A percentile compares a stretch with the other conserved stretches of the same genome.
phyloP scores from a whole-genome alignment of 2,113 vertebrate species.

The Okapia johnstoni region DNA sequence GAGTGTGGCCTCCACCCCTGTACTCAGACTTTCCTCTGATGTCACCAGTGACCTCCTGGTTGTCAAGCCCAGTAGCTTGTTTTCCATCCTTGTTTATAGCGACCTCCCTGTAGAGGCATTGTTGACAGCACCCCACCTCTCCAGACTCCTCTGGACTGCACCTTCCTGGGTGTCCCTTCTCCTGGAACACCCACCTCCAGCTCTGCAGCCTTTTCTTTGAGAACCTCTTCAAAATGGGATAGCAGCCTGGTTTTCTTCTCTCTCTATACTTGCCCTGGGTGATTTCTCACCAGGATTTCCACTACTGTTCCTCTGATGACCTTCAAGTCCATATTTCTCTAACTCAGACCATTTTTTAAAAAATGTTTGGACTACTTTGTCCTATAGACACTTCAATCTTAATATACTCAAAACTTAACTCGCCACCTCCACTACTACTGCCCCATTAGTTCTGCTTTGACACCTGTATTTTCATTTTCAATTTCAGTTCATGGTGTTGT shows the following conservation, averaged over 20 bases:
- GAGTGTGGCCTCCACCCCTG: not conserved
- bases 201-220: not conserved
- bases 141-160: not conserved
- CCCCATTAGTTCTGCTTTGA: not conserved
- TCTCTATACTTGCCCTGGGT: not conserved
- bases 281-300: not conserved
- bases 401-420: not conserved
- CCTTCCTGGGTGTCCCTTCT: not conserved
- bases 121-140: not conserved
- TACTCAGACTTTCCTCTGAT: not conserved
- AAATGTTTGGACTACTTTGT: not conserved
- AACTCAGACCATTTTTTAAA: not conserved
- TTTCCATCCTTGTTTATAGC: not conserved
- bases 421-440: not conserved
- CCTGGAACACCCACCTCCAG: not conserved
- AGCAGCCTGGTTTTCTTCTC: not conserved
- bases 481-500: not conserved
- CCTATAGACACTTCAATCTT: not conserved
- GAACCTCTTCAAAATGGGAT: too few species aligned
- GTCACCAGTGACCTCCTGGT: not conserved
- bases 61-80: not conserved
- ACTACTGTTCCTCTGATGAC: not conserved
- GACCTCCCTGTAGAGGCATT: not conserved
- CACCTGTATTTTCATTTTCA: not conserved
- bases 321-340: not conserved